Conservation (phyloP, 2,888 invertebrate species). For the Tetranychus piercei region DNA sequence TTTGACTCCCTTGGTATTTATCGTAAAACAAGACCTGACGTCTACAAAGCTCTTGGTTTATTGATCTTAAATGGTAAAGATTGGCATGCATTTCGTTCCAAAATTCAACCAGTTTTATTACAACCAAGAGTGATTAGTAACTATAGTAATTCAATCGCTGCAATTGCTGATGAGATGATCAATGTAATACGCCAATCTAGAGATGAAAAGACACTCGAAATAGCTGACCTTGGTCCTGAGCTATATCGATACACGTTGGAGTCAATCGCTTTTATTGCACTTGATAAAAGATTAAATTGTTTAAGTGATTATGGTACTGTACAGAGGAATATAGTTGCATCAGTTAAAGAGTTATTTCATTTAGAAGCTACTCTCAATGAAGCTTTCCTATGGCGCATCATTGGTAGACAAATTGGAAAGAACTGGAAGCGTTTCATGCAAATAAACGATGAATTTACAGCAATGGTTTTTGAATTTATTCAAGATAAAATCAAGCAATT, state of each 20-base stretch:
- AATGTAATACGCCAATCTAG: neutral
- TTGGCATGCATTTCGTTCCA: neutral
- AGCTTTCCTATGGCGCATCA: neutral
- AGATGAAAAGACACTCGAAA: neutral
- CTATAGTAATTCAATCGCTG: neutral
- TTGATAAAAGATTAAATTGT: neutral
- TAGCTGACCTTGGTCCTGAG: neutral
- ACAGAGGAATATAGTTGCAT: neutral
- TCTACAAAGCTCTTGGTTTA: conserved; percentile 38
- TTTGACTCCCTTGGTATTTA: conserved; percentile 40
- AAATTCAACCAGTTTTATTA: conserved; percentile 2
- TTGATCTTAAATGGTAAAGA: conserved; percentile 30
- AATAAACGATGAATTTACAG: neutral
- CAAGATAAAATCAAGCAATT: neutral
- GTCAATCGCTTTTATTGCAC: neutral
- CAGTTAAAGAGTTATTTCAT: neutral
- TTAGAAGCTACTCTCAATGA: neutral
- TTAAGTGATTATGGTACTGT: neutral
- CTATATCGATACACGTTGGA: conserved; percentile 4
- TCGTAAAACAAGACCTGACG: conserved; percentile 33
- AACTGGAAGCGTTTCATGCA: neutral
- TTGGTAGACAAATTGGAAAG: conserved; percentile 26
- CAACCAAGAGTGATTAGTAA: neutral
- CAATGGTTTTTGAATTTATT: conserved; percentile 7
- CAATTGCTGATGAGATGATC: conserved; percentile 6